phyloP scores from a whole-genome alignment of 2,888 invertebrate genomes.

The Serripes groenlandicus region DNA sequence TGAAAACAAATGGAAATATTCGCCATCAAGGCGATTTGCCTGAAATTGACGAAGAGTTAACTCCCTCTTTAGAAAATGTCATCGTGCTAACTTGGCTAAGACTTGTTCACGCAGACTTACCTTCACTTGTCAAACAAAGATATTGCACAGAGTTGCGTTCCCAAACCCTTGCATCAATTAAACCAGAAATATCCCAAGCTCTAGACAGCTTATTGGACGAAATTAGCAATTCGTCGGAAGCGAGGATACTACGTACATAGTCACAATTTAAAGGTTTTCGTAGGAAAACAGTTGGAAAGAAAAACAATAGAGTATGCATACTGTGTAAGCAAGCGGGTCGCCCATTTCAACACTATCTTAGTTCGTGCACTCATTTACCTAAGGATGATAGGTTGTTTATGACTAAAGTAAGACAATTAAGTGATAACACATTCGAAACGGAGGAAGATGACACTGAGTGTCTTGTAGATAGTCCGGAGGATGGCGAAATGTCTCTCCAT shows the following conservation, averaged over 20 bases:
- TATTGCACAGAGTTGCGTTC: constrained; percentile 9
- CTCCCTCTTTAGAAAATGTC: constrained; percentile 30
- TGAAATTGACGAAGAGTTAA: constrained; percentile 39
- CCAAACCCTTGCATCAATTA: constrained; percentile 9
- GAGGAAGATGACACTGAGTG: neutral
- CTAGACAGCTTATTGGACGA: neutral
- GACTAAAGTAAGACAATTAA: constrained; percentile 14
- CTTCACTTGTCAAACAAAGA: constrained; percentile 8
- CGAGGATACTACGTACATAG: neutral
- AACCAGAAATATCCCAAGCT: constrained; percentile 13
- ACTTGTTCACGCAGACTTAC: constrained; percentile 30
- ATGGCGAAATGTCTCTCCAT: neutral
- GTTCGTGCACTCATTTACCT: constrained; percentile 12
- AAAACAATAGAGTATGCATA: constrained; percentile 38
- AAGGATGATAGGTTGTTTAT: constrained; percentile 17
- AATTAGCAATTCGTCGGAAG: neutral
- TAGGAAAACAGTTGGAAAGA: neutral
- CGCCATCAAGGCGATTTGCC: constrained; percentile 51
- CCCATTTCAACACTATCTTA: constrained; percentile 23
- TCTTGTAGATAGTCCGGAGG: neutral
- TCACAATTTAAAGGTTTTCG: neutral
- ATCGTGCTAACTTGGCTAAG: too few relatives aligned
- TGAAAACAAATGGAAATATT: constrained; percentile 31
- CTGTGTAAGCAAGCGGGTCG: constrained; percentile 61
- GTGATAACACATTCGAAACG: neutral